Base-by-base conservation (phyloP, 2,797 vertebrate genomes). In the Alectoris magna region DNA sequence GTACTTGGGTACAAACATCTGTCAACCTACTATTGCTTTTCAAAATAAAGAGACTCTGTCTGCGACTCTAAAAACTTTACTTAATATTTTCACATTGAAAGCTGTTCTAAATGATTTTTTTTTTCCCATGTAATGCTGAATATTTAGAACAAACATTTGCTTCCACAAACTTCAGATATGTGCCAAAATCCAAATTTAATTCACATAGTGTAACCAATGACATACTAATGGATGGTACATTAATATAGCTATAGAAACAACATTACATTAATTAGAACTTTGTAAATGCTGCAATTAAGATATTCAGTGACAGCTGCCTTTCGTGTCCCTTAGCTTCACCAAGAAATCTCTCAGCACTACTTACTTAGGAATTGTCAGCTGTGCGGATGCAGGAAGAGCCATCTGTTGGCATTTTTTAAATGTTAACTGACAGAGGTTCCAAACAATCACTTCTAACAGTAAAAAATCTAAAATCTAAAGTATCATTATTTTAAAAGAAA, bases 191-290 rank as follows among this genome's bases (percentile, higher is more conserved):
- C 79, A 97, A 97, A 97, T 94, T 89, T 92, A 96, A 96, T 96
- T 93, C 81, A 73, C 82, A 92, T 96, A 96, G 87, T 93, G 84
- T 95, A 96, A 95, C 88, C 96, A 94, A 95, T 53, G 94, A 91
- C 93, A 51, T 88, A 95, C 96, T 93, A 87, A 98, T 97, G 97
- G 97, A 84, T 95, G 93, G 70, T 95, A 93, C 93, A 97, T 98
- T 98, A 98, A 98, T 98, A 97, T 84, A 96, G 96, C 96, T 95
- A 97, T 97, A 97, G 97, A 98, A 98, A 95, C 93, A 97, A 94
- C 96, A 97, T 98, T 98, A 97, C 88, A 97, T 98, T 98, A 98
- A 98, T 98, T 98, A 97, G 97, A 97, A 97, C 92, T 97, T 97
- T 96, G 97, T 96, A 98, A 97, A 97, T 86, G 91, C 93, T 97